These are phyloP conservation scores for Chalcosyrphus nemorum DNA, from an alignment of 2,888 invertebrate genomes.

Conservation along the genomic window DNA sequence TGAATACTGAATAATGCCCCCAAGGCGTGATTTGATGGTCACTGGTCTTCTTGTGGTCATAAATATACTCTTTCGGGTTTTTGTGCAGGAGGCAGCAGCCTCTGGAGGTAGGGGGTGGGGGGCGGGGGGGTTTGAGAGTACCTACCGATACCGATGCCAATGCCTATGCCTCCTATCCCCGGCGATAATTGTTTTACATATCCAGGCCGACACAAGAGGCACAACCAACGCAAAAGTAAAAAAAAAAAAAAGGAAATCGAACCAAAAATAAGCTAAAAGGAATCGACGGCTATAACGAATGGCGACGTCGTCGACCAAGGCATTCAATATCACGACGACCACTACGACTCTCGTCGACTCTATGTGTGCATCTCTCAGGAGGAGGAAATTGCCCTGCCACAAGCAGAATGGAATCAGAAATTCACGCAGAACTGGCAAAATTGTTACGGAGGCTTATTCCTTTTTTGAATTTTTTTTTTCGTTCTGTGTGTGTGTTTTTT, in stretches of 20 bases:
- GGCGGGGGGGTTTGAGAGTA: background rate
- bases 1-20: conserved; percentile 68
- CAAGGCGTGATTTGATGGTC: conserved; percentile 73
- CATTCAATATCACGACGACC: conserved; percentile 64
- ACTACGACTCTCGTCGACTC: background rate
- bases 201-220: conserved; percentile 48
- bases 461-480: background rate
- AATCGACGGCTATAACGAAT: conserved; percentile 69
- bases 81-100: conserved; percentile 35
- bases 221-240: conserved; percentile 19
- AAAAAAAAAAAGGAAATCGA: conserved; percentile 41
- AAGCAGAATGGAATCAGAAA: conserved; percentile 69
- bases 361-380: conserved; percentile 32
- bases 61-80: conserved; percentile 66
- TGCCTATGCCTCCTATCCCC: conserved; percentile 35
- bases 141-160: too few species aligned
- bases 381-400: conserved; percentile 71
- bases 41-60: conserved; percentile 71
- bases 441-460: conserved; percentile 46
- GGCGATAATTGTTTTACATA: conserved; percentile 72
- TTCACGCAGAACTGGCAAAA: conserved; percentile 66
- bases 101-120: background rate
- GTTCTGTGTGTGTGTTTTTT: too few species aligned
- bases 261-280: conserved; percentile 63
- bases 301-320: conserved; percentile 58